Base-by-base conservation (phyloP, 2,888 invertebrate species). In the Gastracanthus pulcherrimus region DNA sequence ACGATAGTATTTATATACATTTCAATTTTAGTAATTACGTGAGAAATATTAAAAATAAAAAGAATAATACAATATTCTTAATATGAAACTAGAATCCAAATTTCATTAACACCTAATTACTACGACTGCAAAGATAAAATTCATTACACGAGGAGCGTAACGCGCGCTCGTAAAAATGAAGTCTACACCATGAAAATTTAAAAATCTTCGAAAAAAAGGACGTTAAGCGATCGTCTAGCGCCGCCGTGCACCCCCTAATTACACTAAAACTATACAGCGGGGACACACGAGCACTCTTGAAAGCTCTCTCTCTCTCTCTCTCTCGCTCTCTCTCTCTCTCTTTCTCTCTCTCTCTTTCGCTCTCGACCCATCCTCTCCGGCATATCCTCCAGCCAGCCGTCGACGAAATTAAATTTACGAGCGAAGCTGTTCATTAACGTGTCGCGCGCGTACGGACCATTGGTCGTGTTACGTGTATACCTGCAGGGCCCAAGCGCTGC, bases 401-500 rank as follows among this genome's bases (percentile, higher is more conserved):
- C 48, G 26, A 26, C 70, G 9, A 72, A 79, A 72, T 79, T 79
- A 75, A 80, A 80, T 80, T 80, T 75, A 80, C 75, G 69, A 69
- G 60, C 26, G 29, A n/a, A 23, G 38, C 66, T 58, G 76, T 81
- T 76, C 81, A 76, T 76, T 81, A 76, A 76, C 58, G 71, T 70
- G 76, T 72, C 55, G 55, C 70, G 38, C 36, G 29, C 19, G 34
- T 31, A 6, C 19, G 62, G 75, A 45, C 38, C 69, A 74, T 72
- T 31, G 75, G 60, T 70, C 48, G 36, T 41, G n/a, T n/a, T n/a
- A 23, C 16, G 31, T 9, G 31, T 31, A 9, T 5, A 62, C 38
- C 16, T n/a, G 16, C 69, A 29, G 13, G 60, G 9, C 9, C n/a
- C n/a, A n/a, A n/a, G n/a, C n/a, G n/a, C n/a, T n/a, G n/a, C n/a